Evolutionary conservation across 1,140 invertebrate species (phyloP), one percentile per base, ranked within the genome.

Genomic region (Globodera rostochiensis): DNA sequence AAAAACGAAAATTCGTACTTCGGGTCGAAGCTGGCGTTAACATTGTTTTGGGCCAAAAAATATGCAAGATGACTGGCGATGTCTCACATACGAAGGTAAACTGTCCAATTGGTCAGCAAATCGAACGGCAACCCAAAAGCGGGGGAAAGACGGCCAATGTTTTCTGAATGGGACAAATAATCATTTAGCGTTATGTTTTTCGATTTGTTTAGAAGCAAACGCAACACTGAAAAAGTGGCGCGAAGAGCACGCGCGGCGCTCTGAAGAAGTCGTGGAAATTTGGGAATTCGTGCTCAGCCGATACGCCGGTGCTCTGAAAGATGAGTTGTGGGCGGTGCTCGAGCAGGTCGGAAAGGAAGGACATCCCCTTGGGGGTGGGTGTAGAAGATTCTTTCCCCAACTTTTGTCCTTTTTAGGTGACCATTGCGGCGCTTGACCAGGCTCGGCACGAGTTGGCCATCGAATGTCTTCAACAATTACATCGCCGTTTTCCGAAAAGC

Each of bases 351-450:
- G 57, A 6, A 0, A 64, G 3, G 11, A 19, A 15, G 57, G 19
- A 36, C 36, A 36, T 3, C 64, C 46, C 25, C 15, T 46, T 3
- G 46, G n/a, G 47, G 60, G 36, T 45, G 3, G 70, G 36, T 25
- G 46, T n/a, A 49, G 36, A 36, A 36, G 36, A 36, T 36, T 36
- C 36, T 36, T 36, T 36, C 2, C 3, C 36, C 21, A 66, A 77
- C 36, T 9, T 19, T 19, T 36, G 13, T 46, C 46, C 19, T 60
- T 66, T 77, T 76, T n/a, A 83, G 82, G 95, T 89, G 11, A 82
- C 94, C 84, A 92, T 97, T 81, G 96, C 97, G 73, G 94, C 95
- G 0, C 91, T 98, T 76, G 97, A 99, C 89, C 94, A 94, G 86
- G 93, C 94, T 88, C 91, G 93, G 64, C 92, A 94, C 83, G 92